Percentiles rank a stretch among this genome's conserved stretches.
These are phyloP conservation scores for Tympanuchus pallidicinctus DNA, from an alignment of 2,113 vertebrate species.

Conservation along the genomic window DNA sequence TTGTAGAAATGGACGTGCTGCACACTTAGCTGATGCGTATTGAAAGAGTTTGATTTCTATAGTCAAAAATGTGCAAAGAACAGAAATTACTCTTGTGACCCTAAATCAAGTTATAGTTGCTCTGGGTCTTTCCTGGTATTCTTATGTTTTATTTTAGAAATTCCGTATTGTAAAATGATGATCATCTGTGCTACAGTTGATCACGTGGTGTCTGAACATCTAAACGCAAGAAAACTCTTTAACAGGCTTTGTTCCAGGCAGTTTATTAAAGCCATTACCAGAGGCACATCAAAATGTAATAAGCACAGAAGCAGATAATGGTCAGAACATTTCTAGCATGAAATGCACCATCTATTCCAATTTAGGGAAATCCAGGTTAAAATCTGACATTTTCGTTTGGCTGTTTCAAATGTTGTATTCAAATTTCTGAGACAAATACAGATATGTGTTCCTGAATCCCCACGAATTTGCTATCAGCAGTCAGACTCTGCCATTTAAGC, in stretches of 20 bases:
- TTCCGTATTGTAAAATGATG: neutral
- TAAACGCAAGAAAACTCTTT: constrained; percentile 34
- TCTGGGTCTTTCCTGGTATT: neutral
- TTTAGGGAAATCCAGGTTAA: constrained; percentile 34
- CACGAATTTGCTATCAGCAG: neutral
- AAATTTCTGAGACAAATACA: constrained; percentile 17
- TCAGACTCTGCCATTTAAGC: neutral
- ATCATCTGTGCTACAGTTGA: neutral
- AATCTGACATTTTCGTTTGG: constrained; percentile 12
- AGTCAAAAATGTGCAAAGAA: neutral
- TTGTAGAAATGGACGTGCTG: neutral
- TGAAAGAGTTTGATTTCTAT: neutral
- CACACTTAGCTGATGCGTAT: neutral
- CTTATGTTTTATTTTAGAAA: neutral
- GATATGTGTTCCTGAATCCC: neutral
- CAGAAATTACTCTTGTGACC: neutral
- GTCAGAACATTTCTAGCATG: constrained; percentile 1
- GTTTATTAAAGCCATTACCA: constrained; percentile 51
- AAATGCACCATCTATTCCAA: neutral
- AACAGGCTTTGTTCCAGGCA: constrained; percentile 4
- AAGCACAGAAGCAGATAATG: constrained; percentile 23
- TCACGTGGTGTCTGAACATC: constrained; percentile 4
- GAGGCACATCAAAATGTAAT: constrained; percentile 37
- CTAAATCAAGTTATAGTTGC: neutral
- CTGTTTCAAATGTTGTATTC: constrained; percentile 21